A percentile compares a stretch with the other conserved stretches of the same genome.
Conservation (phyloP, 2,888 invertebrate genomes). For the Antheraea assamensis region DNA sequence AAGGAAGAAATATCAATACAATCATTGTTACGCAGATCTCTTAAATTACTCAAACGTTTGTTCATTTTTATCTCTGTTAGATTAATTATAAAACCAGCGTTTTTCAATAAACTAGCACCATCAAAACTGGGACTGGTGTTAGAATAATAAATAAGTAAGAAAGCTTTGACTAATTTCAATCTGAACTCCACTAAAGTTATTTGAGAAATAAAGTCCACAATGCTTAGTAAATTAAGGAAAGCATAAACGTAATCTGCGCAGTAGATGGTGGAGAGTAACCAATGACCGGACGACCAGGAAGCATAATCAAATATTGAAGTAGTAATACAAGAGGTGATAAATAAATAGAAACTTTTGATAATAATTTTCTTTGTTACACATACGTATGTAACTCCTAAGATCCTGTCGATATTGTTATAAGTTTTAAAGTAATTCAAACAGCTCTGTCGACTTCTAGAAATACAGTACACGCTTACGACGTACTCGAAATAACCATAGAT, state of each 20-base stretch:
- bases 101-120: not conserved
- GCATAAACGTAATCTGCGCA: not conserved
- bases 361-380: not conserved
- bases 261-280: not conserved
- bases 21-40: not conserved
- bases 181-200: not conserved
- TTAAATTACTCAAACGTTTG: not conserved
- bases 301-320: slow-evolving; percentile 5
- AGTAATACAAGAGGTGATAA: not conserved
- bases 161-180: not conserved
- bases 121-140: not conserved
- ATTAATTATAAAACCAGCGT: not conserved
- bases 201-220: not conserved
- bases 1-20: not conserved
- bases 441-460: not conserved
- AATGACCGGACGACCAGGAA: not conserved
- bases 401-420: slow-evolving; percentile 6
- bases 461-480: not conserved
- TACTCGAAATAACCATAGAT: slow-evolving; percentile 6
- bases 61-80: not conserved
- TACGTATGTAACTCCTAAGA: not conserved
- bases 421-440: slow-evolving; percentile 10
- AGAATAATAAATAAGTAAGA: not conserved
- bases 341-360: not conserved
- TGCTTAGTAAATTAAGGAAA: not conserved